Base-by-base conservation (phyloP, 1,140 invertebrate species). In the Venturia canescens region DNA sequence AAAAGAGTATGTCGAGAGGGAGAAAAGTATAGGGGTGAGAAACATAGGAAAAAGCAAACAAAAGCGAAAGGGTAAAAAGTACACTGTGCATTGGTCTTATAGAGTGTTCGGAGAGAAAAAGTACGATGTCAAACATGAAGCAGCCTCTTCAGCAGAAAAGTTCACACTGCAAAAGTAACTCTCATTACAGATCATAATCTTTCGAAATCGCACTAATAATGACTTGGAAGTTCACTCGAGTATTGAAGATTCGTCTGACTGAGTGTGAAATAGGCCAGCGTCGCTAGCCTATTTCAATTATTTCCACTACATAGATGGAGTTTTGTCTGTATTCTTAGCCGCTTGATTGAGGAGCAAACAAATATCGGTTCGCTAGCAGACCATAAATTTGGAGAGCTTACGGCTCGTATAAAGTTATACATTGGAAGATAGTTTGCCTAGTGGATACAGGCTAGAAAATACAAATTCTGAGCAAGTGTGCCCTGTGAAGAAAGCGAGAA, bases 381-480 rank as follows among this genome's bases (percentile, higher is more conserved):
- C 81, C 84, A 89, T 89, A 90, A 91, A 90, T 89, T 87, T 86
- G 74, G 70, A 86, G 80, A 81, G 78, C 83, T 23, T 84, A 88
- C 86, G 86, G 78, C 83, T 82, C 85, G 85, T 87, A 86, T 87
- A 66, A 9, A 66, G n/a, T 15, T 27, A 66, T 66, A 66, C 60
- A 66, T 89, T 87, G 87, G 88, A 88, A 87, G 87, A 87, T 82
- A 88, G 86, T 89, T 88, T 81, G 78, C 31, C n/a, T 57, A 18
- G 79, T 57, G 53, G 60, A 38, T 26, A 69, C 80, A 44, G 11
- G 7, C 1, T 44, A 9, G 38, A 44, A 44, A 11, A 4, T n/a
- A n/a, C n/a, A 44, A 50, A 63, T 57, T 67, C 31, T 70, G 63
- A 44, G 60, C 38, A 53, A 53, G 50, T 53, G 16, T 21, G 11